Conservation (phyloP, 2,888 invertebrate species). For the Melinaea marsaeus region DNA sequence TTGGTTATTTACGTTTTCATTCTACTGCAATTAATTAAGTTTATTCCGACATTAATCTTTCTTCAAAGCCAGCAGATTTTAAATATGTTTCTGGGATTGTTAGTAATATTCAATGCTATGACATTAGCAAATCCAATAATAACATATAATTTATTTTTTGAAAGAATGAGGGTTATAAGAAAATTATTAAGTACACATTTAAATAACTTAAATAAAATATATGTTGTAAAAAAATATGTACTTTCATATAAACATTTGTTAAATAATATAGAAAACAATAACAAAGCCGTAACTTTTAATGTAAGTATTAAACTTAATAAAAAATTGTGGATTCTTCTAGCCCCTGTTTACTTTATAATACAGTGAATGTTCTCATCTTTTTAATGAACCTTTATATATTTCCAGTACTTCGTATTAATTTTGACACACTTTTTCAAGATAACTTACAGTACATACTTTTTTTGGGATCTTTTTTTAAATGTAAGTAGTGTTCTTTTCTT, state of each 20-base stretch:
- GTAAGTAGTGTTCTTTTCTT: background rate
- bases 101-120: background rate
- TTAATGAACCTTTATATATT: background rate
- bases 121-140: background rate
- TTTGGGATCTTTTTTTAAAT: background rate
- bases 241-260: conserved; percentile 4
- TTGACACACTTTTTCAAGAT: background rate
- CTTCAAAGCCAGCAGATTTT: too few species aligned
- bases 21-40: background rate
- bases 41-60: background rate
- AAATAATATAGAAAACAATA: background rate
- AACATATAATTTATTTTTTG: background rate
- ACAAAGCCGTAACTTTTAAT: background rate
- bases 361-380: too few species aligned
- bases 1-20: background rate
- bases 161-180: background rate
- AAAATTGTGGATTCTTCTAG: background rate
- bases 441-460: background rate
- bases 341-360: background rate
- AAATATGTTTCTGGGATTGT: background rate
- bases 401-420: background rate
- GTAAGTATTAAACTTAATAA: background rate
- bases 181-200: background rate
- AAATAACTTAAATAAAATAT: background rate
- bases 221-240: background rate